Evolutionary conservation across 1,140 invertebrate species (phyloP), one percentile per base, ranked within the genome.

Genomic region (Sinonovacula constricta): DNA sequence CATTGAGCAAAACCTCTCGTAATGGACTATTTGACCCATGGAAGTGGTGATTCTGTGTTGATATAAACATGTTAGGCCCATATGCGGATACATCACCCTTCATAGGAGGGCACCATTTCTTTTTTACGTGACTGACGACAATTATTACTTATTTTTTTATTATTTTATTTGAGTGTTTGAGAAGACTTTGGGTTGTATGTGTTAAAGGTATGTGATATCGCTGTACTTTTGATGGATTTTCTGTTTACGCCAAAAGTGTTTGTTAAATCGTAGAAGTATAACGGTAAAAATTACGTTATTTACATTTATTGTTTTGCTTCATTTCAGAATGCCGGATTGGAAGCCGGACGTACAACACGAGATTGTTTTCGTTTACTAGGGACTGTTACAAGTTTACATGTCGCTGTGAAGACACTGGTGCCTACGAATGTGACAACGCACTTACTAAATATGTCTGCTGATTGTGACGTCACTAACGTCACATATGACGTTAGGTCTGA

Each of bases 351-450:
- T 81, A 82, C 65, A 80, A 70, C 62, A 86, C 81, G 0, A 74
- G 76, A 12, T 56, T 83, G n/a, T 87, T 87, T 33, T 72, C 82
- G 14, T 82, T 68, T 34, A 45, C 56, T 2, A 71, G 82, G 10
- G 36, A 81, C 26, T 87, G 86, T 60, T 39, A 78, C 18, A 78
- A 84, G 51, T 72, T 79, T 31, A 81, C 74, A 45, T 87, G 86
- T 34, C 80, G 82, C 33, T 87, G 86, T 56, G 81, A 82, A 69
- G 67, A 81, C 54, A 70, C 79, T 49, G 86, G 84, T 0, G 36
- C 80, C 5, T 82, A 79, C 78, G 71, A 54, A 7, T 87, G 86
- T 59, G 80, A 82, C 18, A 15, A 36, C 33, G 66, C 62, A 2
- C 82, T 77, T 34, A 81, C 60, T 15, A 65, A 49, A 22, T 63